Conservation (phyloP, 2,888 invertebrate genomes). For the Epinotia ramella region DNA sequence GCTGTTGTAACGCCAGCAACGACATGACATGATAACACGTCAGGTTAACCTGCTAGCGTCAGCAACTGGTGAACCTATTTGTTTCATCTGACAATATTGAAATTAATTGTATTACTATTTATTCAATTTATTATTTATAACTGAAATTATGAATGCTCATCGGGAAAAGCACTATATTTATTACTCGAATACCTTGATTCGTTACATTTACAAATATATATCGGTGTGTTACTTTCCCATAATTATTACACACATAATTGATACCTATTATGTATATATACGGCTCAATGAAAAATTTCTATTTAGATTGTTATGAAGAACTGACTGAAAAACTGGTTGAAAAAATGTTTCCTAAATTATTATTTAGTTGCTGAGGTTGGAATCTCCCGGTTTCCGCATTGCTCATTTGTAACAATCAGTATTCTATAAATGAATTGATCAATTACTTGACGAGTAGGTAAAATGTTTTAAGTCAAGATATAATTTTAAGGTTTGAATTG, state of each 20-base stretch:
- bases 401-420: slow-evolving; percentile 72
- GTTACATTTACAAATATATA: background rate
- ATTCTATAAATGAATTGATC: slow-evolving; percentile 72
- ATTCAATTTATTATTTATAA: background rate
- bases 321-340: background rate
- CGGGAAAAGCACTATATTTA: background rate
- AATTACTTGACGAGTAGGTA: slow-evolving; percentile 65
- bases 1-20: background rate
- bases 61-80: background rate
- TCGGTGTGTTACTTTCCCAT: slow-evolving; percentile 15
- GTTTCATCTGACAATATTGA: background rate
- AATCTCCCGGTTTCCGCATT: slow-evolving; percentile 50
- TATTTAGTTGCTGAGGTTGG: slow-evolving; percentile 2
- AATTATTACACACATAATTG: slow-evolving; percentile 1
- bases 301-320: slow-evolving; percentile 20
- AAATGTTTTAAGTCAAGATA: slow-evolving; percentile 43
- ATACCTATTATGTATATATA: background rate
- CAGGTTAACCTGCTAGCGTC: background rate
- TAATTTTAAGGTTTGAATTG: slow-evolving; percentile 50
- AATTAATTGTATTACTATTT: too few species aligned
- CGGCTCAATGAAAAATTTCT: slow-evolving; percentile 5
- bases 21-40: background rate
- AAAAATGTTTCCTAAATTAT: background rate
- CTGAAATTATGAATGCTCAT: background rate
- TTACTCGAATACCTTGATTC: background rate